phyloP scores from a whole-genome alignment of 2,113 vertebrate species.

The Eurystomus gularis region DNA sequence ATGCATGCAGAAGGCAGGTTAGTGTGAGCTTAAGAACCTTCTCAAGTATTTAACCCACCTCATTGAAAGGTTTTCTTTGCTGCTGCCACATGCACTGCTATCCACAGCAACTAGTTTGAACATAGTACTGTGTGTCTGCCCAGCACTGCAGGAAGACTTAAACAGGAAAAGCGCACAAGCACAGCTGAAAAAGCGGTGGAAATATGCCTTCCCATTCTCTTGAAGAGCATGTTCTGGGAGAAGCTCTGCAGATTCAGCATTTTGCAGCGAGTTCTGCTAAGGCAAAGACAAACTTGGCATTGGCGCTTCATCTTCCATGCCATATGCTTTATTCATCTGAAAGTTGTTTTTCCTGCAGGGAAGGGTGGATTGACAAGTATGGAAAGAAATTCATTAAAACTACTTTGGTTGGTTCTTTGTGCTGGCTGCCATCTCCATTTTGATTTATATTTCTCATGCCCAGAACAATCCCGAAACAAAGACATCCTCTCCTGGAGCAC shows the following conservation, averaged over 20 bases:
- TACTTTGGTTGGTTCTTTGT: background rate
- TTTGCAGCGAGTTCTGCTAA: background rate
- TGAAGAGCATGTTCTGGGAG: background rate
- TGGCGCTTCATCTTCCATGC: background rate
- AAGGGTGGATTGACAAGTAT: constrained; percentile 45
- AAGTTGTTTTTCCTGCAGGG: constrained; percentile 41
- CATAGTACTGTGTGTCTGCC: background rate
- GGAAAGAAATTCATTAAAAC: constrained; percentile 38
- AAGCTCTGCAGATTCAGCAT: constrained; percentile 41
- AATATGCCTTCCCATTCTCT: background rate
- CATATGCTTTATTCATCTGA: constrained; percentile 6
- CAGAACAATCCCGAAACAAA: constrained; percentile 17
- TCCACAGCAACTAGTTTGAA: background rate
- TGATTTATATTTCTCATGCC: constrained; percentile 11
- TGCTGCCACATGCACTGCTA: background rate
- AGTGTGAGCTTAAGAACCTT: background rate
- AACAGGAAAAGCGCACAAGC: background rate
- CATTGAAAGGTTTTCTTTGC: background rate
- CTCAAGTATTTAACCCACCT: background rate
- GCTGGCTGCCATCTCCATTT: background rate
- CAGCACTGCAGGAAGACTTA: background rate
- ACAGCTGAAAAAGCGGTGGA: background rate
- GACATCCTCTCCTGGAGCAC: background rate
- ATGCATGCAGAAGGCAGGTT: background rate
- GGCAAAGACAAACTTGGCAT: constrained; percentile 39